Conservation (phyloP, 2,888 invertebrate genomes). For the Crossocerus cetratus region DNA sequence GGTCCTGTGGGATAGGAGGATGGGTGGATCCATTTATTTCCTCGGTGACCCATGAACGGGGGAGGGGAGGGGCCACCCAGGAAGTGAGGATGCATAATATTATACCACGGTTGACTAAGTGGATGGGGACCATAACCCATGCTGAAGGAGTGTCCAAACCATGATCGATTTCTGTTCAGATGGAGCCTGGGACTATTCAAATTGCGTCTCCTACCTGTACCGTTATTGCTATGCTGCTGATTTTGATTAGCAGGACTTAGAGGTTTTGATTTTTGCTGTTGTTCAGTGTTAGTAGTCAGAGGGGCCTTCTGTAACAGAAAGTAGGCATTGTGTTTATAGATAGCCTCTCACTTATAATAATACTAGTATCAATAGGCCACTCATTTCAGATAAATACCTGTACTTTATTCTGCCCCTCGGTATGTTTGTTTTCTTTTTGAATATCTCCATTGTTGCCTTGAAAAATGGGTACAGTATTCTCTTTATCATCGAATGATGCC, state of each 20-base stretch:
- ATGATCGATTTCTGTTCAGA: conserved; percentile 71
- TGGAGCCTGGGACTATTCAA: conserved; percentile 72
- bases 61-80: conserved; percentile 72
- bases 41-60: conserved; percentile 72
- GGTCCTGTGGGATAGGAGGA: conserved; percentile 71
- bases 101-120: conserved; percentile 72
- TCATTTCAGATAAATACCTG: conserved; percentile 49
- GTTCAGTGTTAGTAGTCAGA: conserved; percentile 55
- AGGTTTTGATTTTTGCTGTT: conserved; percentile 68
- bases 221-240: conserved; percentile 64
- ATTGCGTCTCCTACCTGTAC: conserved; percentile 70
- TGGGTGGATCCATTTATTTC: conserved; percentile 72
- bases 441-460: conserved; percentile 44
- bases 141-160: conserved; percentile 72
- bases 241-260: conserved; percentile 66
- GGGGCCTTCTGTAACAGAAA: conserved; percentile 63
- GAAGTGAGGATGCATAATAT: conserved; percentile 71
- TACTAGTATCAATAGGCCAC: too few species aligned
- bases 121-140: conserved; percentile 73
- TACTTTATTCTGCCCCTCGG: conserved; percentile 60
- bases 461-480: conserved; percentile 63
- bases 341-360: too few species aligned
- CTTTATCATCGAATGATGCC: conserved; percentile 79
- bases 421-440: conserved; percentile 61
- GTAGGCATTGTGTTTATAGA: background rate